Evolutionary conservation across 2,888 invertebrate genomes (phyloP).

Genomic region (Drosophila cracens): DNA sequence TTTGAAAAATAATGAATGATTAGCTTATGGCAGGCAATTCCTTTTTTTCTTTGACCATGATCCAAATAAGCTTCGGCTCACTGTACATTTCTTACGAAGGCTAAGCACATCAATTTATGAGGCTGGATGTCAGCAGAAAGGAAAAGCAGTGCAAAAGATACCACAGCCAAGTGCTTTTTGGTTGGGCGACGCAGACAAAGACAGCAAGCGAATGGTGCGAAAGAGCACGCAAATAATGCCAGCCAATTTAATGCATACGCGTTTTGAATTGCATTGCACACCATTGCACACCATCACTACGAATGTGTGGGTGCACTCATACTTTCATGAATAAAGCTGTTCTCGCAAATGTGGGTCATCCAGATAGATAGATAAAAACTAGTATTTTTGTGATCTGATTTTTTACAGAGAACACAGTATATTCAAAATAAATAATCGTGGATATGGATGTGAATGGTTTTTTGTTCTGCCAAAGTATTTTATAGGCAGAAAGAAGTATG

Average conservation of each 20-base stretch:
- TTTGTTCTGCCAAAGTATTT: too few relatives aligned
- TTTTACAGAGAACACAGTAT: background rate
- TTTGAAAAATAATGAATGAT: too few relatives aligned
- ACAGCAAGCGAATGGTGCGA: slow-evolving; percentile 15
- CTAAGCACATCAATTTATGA: slow-evolving; percentile 40
- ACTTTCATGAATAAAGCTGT: slow-evolving; percentile 2
- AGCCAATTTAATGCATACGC: slow-evolving; percentile 62
- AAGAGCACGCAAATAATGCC: slow-evolving; percentile 31
- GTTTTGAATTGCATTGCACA: slow-evolving; percentile 72
- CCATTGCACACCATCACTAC: slow-evolving; percentile 59
- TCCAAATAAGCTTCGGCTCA: too few relatives aligned
- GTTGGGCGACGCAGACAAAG: slow-evolving; percentile 1
- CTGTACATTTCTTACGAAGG: slow-evolving; percentile 22
- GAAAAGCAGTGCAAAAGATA: slow-evolving; percentile 18
- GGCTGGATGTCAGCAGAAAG: slow-evolving; percentile 1
- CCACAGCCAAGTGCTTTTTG: background rate
- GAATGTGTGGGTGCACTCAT: slow-evolving; percentile 13
- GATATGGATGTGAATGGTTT: too few relatives aligned
- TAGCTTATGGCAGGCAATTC: too few relatives aligned
- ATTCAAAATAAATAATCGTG: background rate
- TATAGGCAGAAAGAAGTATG: too few relatives aligned
- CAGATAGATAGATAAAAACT: background rate
- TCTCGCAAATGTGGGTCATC: slow-evolving; percentile 45
- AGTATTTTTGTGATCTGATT: background rate
- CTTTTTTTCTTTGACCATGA: too few relatives aligned